Conservation (phyloP, 2,113 vertebrate species). For the Elephas maximus region DNA sequence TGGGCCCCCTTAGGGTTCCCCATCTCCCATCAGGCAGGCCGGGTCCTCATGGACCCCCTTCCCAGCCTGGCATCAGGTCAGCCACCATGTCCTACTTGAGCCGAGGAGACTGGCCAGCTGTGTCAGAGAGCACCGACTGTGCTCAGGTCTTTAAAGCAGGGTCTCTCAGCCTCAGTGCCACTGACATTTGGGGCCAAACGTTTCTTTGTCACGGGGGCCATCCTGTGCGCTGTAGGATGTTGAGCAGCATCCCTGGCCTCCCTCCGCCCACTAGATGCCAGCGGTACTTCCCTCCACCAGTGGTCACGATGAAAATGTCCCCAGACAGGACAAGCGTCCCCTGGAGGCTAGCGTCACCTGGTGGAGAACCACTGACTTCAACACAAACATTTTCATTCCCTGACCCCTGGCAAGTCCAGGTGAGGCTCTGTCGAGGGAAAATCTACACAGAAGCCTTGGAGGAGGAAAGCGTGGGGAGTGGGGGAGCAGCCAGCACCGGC, state of each 20-base stretch:
- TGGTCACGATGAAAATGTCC: accelerated
- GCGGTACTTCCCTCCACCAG: no score
- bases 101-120: neutral
- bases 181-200: accelerated
- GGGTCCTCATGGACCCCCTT: no score
- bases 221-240: accelerated
- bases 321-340: neutral
- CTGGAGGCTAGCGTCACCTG: neutral
- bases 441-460: neutral
- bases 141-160: accelerated
- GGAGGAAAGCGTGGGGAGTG: no score
- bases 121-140: accelerated
- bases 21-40: no score
- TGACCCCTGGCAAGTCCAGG: neutral
- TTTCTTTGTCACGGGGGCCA: accelerated
- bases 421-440: neutral
- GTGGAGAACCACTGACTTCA: accelerated
- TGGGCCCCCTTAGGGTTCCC: neutral
- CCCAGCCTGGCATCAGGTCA: accelerated
- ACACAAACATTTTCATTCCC: accelerated
- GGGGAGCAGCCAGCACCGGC: no score
- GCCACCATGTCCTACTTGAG: accelerated
- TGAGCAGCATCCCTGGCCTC: no score
- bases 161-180: accelerated
- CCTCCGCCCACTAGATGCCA: neutral